Evolutionary conservation across 2,888 invertebrate species (phyloP), one percentile per base, ranked within the genome.

Genomic region (Xylota sylvarum): DNA sequence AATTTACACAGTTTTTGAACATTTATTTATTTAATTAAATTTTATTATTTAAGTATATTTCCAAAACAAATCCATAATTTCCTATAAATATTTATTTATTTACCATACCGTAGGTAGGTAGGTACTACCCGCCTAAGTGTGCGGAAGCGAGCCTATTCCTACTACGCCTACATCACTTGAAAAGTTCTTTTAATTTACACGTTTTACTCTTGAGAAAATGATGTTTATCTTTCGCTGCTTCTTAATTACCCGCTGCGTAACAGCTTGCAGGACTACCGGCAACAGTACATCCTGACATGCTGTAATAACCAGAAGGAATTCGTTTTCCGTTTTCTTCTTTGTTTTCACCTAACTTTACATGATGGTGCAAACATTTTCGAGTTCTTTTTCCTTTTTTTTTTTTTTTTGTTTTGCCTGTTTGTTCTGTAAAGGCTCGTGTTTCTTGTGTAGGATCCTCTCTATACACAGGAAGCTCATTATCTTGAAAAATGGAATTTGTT

Each of bases 201-300:
- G 43, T 55, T 72, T 85, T 60, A 19, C 80, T 80, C 74, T 85
- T 76, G 50, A 85, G 80, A 58, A 85, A 85, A 80, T 80, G n/a
- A 77, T 80, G 85, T 85, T 85, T 85, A 85, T 85, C 85, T 85
- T 85, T 72, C 76, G 70, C 62, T 80, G 52, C 52, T 72, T 80
- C 67, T 80, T 85, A 85, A 85, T 85, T 85, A 85, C 85, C 80
- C 80, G 64, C 65, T 77, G 80, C 35, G 65, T 60, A 74, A 40
- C 58, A 70, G 43, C 85, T 80, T 69, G 62, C 19, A 62, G 55
- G 62, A 69, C 64, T 43, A 30, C 77, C 52, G 50, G 17, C 65
- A 23, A 23, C 23, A 48, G 46, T 35, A 79, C 55, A 78, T 78
- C 69, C 55, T 72, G 46, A 37, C 35, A 43, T 23, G n/a, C 40